Evolutionary conservation across 2,113 vertebrate species (phyloP), one percentile per base, ranked within the genome.

Genomic region (Anser brachyrhynchus): DNA sequence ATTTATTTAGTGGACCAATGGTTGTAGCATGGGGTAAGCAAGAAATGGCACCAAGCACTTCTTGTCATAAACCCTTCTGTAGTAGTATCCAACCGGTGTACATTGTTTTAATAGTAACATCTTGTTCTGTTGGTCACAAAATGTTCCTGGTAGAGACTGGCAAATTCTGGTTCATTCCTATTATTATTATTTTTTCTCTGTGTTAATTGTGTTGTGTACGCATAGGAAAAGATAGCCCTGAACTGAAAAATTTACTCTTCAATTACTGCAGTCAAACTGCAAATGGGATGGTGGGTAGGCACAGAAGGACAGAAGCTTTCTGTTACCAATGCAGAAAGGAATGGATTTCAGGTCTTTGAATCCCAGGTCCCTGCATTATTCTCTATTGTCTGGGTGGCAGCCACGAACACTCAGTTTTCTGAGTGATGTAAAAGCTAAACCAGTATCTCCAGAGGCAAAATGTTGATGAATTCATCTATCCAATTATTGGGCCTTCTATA

Each of bases 381-480:
- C 33, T 80, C 58, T 84, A 58, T 67, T 59, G 57, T 57, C 35
- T 84, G 33, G 4, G 8, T 71, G 43, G 66, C 69, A 85, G 79
- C 29, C 70, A 35, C 41, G 46, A 59, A n/a, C 33, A n/a, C 15
- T 70, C 39, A 51, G 29, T 72, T 95, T 91, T 51, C 62, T 43
- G 59, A 76, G 58, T 64, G 22, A 64, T 61, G 39, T 78, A 76
- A 61, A 87, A 87, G 37, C 75, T 80, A 57, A 92, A 21, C 20
- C 57, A 46, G n/a, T 70, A 18, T 55, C n/a, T 80, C 94, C 87
- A 51, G 37, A 93, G 72, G 91, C 75, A 92, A 84, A 84, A 84
- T 77, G 62, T 95, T 88, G 74, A 28, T 64, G 62, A 94, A 76
- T 91, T 91, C 79, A 85, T 25, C 71, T 85, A 59, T 39, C 19